phyloP scores from a whole-genome alignment of 2,888 invertebrate genomes.

The Diarsia dahlii region DNA sequence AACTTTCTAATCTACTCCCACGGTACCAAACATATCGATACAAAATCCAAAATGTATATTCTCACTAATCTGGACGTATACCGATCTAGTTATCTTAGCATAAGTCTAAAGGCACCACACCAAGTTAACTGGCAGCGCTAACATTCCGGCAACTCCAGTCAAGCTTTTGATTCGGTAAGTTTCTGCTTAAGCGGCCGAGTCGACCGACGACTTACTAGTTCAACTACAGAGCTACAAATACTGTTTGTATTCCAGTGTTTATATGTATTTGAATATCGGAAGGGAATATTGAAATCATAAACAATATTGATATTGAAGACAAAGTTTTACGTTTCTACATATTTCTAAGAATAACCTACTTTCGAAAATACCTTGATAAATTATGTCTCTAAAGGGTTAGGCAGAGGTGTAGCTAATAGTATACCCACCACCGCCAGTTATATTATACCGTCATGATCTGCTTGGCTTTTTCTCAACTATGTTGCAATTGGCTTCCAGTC shows the following conservation, averaged over 20 bases:
- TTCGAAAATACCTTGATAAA: background rate
- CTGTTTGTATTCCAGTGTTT: constrained; percentile 2
- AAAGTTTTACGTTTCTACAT: background rate
- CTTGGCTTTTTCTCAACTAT: too few relatives aligned
- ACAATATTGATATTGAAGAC: background rate
- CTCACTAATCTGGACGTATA: constrained; percentile 39
- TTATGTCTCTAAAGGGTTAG: too few relatives aligned
- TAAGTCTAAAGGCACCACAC: constrained; percentile 70
- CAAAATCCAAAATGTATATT: background rate
- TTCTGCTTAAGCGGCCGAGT: constrained; percentile 76
- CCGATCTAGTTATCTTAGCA: constrained; percentile 69
- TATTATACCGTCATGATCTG: too few relatives aligned
- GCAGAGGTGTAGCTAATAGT: too few relatives aligned
- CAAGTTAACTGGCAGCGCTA: constrained; percentile 77
- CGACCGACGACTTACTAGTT: constrained; percentile 66
- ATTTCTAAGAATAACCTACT: background rate
- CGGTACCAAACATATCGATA: background rate
- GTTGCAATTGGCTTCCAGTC: too few relatives aligned
- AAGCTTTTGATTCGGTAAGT: constrained; percentile 82
- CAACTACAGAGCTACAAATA: constrained; percentile 64
- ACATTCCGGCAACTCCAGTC: constrained; percentile 78
- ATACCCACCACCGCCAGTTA: too few relatives aligned
- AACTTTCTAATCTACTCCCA: background rate
- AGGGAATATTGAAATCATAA: constrained; percentile 3
- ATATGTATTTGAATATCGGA: constrained; percentile 7